Conservation (phyloP, 1,140 invertebrate genomes). For the Thaumetopoea pityocampa region DNA sequence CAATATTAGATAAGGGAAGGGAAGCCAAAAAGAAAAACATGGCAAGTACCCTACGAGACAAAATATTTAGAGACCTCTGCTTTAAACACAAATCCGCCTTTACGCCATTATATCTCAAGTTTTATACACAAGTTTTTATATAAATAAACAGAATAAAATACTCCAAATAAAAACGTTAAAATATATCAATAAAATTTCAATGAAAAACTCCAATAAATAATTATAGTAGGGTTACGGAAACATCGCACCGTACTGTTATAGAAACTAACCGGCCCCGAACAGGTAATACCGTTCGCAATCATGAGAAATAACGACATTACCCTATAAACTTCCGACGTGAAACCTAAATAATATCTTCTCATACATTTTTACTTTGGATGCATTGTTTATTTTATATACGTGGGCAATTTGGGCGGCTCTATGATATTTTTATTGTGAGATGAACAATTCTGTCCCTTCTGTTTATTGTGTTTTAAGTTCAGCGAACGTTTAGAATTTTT, state of each 20-base stretch:
- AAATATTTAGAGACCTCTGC: too few species aligned
- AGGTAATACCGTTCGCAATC: conserved; percentile 24
- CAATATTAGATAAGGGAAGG: too few species aligned
- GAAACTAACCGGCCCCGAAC: conserved; percentile 24
- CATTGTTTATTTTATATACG: conserved; percentile 46
- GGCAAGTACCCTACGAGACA: too few species aligned
- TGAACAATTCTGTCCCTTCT: conserved; percentile 34
- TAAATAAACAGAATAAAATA: too few species aligned
- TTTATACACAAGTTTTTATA: too few species aligned
- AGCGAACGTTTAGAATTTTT: conserved; percentile 40
- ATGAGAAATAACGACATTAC: conserved; percentile 31
- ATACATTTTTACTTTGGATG: conserved; percentile 29
- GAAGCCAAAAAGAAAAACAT: too few species aligned
- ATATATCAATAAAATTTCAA: too few species aligned
- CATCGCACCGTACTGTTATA: background rate
- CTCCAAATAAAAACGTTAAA: too few species aligned
- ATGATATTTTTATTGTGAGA: conserved; percentile 54
- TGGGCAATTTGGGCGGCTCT: conserved; percentile 30
- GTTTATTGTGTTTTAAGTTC: conserved; percentile 49
- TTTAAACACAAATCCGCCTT: too few species aligned
- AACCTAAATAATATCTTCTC: conserved; percentile 33
- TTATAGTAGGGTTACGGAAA: conserved; percentile 8
- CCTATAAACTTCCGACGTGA: conserved; percentile 38
- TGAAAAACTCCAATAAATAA: conserved; percentile 16
- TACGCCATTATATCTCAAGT: too few species aligned